Percentiles rank a stretch among this genome's conserved stretches.
These are phyloP conservation scores for Philaethria dido DNA, from an alignment of 2,888 invertebrate species.

Conservation along the genomic window DNA sequence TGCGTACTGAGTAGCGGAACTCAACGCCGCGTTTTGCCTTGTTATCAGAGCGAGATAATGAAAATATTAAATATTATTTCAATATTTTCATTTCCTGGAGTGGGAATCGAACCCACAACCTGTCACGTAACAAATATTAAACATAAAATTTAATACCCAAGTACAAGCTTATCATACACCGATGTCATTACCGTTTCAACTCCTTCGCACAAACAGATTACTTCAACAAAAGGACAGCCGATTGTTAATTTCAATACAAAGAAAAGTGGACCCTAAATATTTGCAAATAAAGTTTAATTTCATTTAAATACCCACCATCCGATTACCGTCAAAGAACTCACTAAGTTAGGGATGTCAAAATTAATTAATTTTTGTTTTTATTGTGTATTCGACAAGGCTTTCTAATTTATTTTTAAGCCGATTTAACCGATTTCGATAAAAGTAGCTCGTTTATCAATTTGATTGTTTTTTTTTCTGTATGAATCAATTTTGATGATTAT, in stretches of 20 bases:
- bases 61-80: too few species aligned
- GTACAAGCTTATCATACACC: background rate
- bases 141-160: background rate
- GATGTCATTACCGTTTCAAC: constrained; percentile 9
- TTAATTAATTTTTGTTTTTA: constrained; percentile 13
- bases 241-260: constrained; percentile 19
- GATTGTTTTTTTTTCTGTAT: too few species aligned
- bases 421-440: too few species aligned
- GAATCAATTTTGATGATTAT: too few species aligned
- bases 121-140: too few species aligned
- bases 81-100: too few species aligned
- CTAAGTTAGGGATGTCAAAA: constrained; percentile 14
- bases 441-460: too few species aligned
- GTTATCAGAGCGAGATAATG: too few species aligned
- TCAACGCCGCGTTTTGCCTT: too few species aligned
- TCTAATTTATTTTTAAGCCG: constrained; percentile 1
- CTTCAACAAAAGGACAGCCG: constrained; percentile 16
- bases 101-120: too few species aligned
- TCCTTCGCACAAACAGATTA: constrained; percentile 25
- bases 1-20: too few species aligned
- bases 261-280: background rate
- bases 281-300: background rate
- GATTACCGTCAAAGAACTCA: background rate
- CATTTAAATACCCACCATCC: background rate
- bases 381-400: constrained; percentile 9